phyloP scores from a whole-genome alignment of 2,797 vertebrate species.

The Chelonia mydas region DNA sequence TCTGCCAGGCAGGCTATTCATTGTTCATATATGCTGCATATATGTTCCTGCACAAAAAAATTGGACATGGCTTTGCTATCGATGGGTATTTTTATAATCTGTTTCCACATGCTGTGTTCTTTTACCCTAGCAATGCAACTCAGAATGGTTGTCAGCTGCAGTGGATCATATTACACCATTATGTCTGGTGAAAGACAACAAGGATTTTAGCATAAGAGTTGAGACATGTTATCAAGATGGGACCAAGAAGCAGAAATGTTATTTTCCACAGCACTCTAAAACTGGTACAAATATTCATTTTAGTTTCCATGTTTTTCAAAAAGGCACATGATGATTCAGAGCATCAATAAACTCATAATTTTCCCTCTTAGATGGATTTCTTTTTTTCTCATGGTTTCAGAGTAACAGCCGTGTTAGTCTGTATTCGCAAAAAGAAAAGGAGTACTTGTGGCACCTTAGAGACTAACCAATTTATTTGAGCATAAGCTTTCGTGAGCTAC shows the following conservation, averaged over 20 bases:
- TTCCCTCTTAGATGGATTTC: not conserved
- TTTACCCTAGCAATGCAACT: not conserved
- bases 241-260: not conserved
- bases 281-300: not conserved
- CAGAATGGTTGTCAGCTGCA: not conserved
- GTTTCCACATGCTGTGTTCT: not conserved
- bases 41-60: not conserved
- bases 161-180: not conserved
- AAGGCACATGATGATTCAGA: not conserved
- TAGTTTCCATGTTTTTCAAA: not conserved
- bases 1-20: not conserved
- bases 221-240: not conserved
- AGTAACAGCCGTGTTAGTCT: too few relatives aligned
- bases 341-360: not conserved
- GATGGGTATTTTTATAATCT: not conserved
- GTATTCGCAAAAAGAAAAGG: too few relatives aligned
- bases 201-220: not conserved
- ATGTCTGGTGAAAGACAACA: not conserved
- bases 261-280: not conserved
- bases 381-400: not conserved
- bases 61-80: not conserved
- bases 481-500: too few relatives aligned
- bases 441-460: too few relatives aligned
- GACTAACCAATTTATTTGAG: too few relatives aligned
- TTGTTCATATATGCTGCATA: not conserved